Conservation (phyloP, 2,113 vertebrate species). For the Riparia riparia region DNA sequence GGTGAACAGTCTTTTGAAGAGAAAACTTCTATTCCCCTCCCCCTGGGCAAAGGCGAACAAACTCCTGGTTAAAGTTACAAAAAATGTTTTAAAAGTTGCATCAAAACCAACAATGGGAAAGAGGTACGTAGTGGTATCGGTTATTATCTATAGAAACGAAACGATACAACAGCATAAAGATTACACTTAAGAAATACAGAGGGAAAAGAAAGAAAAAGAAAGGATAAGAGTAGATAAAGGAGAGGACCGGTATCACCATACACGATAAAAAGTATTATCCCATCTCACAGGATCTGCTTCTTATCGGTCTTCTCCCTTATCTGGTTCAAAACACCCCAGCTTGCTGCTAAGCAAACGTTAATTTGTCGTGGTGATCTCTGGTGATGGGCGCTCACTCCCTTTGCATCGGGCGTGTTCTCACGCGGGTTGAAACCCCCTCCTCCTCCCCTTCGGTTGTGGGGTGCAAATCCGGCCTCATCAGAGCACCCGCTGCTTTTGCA, state of each 20-base stretch:
- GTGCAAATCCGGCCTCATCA: neutral
- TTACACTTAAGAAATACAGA: neutral
- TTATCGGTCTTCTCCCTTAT: neutral
- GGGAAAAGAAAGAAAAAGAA: neutral
- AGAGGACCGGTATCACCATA: neutral
- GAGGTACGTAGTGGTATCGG: neutral
- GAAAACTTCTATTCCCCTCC: neutral
- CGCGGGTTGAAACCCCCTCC: neutral
- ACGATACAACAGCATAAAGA: neutral
- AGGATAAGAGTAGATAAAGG: neutral
- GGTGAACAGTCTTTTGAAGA: neutral
- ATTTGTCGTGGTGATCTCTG: neutral
- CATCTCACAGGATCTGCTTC: neutral
- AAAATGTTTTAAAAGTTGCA: neutral
- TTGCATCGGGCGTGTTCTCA: neutral
- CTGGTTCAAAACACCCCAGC: neutral
- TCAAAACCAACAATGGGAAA: neutral
- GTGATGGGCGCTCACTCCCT: neutral
- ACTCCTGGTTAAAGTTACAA: neutral
- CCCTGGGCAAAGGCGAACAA: neutral
- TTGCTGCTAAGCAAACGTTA: neutral
- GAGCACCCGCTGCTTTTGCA: neutral
- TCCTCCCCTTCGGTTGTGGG: accelerated
- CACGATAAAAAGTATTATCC: neutral
- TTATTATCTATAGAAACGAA: neutral